Conservation (phyloP, 2,888 invertebrate genomes). For the Petrophora chlorosata region DNA sequence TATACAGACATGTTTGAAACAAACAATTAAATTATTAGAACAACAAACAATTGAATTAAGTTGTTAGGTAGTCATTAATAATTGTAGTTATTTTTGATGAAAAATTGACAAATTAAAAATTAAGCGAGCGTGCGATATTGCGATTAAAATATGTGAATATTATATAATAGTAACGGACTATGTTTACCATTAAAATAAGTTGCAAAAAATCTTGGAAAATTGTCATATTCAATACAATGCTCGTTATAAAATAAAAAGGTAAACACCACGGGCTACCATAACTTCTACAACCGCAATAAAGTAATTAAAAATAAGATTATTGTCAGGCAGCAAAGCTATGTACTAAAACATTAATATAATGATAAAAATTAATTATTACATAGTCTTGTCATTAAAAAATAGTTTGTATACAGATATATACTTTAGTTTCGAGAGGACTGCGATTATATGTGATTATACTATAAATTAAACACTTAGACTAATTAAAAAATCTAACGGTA, state of each 20-base stretch:
- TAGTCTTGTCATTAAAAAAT: slow-evolving; percentile 61
- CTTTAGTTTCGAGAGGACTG: slow-evolving; percentile 45
- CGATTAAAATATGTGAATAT: too few relatives aligned
- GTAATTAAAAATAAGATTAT: slow-evolving; percentile 64
- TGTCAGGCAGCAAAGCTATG: slow-evolving; percentile 72
- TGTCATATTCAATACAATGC: slow-evolving; percentile 49
- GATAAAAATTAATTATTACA: slow-evolving; percentile 41
- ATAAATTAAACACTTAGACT: slow-evolving; percentile 58
- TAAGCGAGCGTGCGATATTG: too few relatives aligned
- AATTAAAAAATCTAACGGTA: slow-evolving; percentile 49
- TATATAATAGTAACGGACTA: too few relatives aligned
- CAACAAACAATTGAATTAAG: too few relatives aligned
- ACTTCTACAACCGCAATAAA: slow-evolving; percentile 56
- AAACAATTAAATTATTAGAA: neutral
- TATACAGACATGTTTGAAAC: too few relatives aligned
- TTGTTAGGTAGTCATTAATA: too few relatives aligned
- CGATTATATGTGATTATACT: slow-evolving; percentile 52
- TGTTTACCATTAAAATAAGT: neutral
- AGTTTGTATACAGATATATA: slow-evolving; percentile 24
- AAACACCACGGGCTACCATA: slow-evolving; percentile 42
- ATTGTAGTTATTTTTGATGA: too few relatives aligned
- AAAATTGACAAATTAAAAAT: too few relatives aligned
- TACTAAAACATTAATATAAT: slow-evolving; percentile 50
- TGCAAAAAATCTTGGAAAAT: slow-evolving; percentile 14
- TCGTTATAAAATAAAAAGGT: slow-evolving; percentile 40